phyloP scores from a whole-genome alignment of 2,113 vertebrate species.

The Dasypus novemcinctus region DNA sequence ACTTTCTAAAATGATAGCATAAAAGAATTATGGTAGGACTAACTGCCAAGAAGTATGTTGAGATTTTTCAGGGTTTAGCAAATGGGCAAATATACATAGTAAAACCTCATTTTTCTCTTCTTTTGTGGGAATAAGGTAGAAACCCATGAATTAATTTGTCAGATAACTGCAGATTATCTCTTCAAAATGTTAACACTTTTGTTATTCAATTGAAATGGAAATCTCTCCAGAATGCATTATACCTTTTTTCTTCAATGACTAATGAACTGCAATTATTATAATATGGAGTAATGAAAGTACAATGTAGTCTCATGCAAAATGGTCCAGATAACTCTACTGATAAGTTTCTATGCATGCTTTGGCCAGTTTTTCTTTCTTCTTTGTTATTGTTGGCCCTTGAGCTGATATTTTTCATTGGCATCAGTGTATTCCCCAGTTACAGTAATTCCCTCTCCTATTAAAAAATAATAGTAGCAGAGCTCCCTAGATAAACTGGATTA shows the following conservation, averaged over 20 bases:
- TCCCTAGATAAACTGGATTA: neutral
- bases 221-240: conserved; percentile 18
- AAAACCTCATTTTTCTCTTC: neutral
- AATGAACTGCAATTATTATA: neutral
- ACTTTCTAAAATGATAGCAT: neutral
- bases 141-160: neutral
- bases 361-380: neutral
- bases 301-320: neutral
- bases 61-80: conserved; percentile 32
- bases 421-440: neutral
- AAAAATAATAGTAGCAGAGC: neutral
- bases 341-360: neutral
- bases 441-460: neutral
- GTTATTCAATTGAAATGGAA: conserved; percentile 4
- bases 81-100: neutral
- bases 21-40: neutral
- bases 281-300: neutral
- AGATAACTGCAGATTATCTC: conserved; percentile 19
- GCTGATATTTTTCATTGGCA: neutral
- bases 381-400: neutral
- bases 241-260: neutral
- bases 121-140: neutral
- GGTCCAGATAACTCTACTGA: neutral
- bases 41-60: conserved; percentile 10
- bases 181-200: neutral